Evolutionary conservation across 2,888 invertebrate genomes (phyloP), one percentile per base, ranked within the genome.

Genomic region (Steromphala cineraria): DNA sequence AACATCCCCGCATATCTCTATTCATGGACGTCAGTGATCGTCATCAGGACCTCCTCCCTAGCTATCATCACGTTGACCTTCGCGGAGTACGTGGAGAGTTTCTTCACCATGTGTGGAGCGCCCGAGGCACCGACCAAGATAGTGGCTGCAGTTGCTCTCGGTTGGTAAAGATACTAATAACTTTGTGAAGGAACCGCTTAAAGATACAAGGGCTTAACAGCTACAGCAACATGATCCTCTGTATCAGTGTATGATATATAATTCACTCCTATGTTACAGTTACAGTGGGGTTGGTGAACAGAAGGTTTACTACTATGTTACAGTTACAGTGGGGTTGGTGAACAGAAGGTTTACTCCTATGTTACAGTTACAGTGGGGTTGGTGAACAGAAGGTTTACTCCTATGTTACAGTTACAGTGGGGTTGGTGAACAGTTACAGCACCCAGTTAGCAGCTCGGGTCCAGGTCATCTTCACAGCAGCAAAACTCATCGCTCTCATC

Each of bases 361-460:
- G 36, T 36, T 36, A 36, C 36, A 46, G 36, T 36, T 36, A 13
- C 46, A 46, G 46, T 46, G 5, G 46, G 46, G 1, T 8, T 5
- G 10, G n/a, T 46, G 8, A 4, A 4, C 46, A 46, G 4, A 10
- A 46, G 8, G 1, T 46, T 8, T n/a, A 10, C 10, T 46, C 1
- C n/a, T 24, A 24, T 24, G 15, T 17, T 76, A 21, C 53, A 76
- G 31, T 97, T 92, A 96, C 98, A 94, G 97, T 98, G 92, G 95
- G 98, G 91, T 96, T 97, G 92, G 96, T 98, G 89, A 98, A 98
- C 94, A 98, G 98, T 95, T 97, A 96, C 95, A 98, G 98, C 94
- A 98, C 98, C 81, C 97, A 96, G 94, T 94, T 98, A 93, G 98
- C 98, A 13, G 98, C 98, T 83, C 96, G 97, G 90, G 97, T 98